Base-by-base conservation (phyloP, 2,888 invertebrate species). In the Tiliacea aurago region DNA sequence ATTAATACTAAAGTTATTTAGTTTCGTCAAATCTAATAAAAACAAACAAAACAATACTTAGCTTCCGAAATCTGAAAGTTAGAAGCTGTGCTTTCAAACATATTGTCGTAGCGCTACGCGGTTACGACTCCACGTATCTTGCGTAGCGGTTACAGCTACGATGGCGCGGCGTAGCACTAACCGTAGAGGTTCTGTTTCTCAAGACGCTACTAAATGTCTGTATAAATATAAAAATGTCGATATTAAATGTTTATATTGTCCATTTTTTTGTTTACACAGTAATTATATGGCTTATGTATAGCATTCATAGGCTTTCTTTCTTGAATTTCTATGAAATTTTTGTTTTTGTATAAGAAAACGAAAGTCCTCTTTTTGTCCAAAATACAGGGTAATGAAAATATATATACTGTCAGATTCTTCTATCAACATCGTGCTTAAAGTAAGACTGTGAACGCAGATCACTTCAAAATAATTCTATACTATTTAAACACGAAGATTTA, bases 71-170 rank as follows among this genome's bases (percentile, higher is more conserved):
- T 15, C 0, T 33, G 7, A 47, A 15, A 43, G 5, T 33, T 58
- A 10, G 23, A 51, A 80, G 47, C 20, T 23, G 13, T 62, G 15
- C 45, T 18, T 28, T 53, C 1, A 20, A 47, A 33, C 20, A 33
- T 28, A 66, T 47, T 56, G 56, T 49, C 70, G 78, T 78, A 80
- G 66, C 67, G 68, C 66, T 70, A 64, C 83, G 55, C 47, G 51
- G 67, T 37, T 72, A 72, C 61, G 59, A 23, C 18, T 61, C 20
- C 43, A 55, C 53, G 64, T 65, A 56, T 61, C 59, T 64, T 77
- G 64, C 67, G 67, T 77, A 80, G 83, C 83, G 71, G 66, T 51
- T 47, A 67, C 63, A 53, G 80, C 65, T 72, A 77, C 77, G 69
- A 47, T 56, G 43, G 33, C 20, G 28, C 55, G 23, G 33, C 81